Evolutionary conservation across 1,140 invertebrate genomes (phyloP).

Genomic region (Polypedilum pembai): DNA sequence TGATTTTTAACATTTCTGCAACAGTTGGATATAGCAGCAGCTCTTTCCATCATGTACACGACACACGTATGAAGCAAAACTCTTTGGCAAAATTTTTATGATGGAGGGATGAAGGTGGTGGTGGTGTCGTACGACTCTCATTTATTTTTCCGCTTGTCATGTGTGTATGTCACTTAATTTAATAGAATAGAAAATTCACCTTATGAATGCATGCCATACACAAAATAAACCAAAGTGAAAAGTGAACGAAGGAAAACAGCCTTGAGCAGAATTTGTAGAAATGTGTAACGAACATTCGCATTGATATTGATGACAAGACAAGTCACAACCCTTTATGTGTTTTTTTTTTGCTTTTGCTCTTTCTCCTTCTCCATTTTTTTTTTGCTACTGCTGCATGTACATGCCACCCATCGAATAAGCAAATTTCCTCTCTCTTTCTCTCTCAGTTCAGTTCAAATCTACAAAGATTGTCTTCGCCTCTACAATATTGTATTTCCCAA

Average conservation of each 20-base stretch:
- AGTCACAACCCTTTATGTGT: slow-evolving; percentile 3
- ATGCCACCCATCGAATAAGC: not conserved
- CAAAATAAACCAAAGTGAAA: not conserved
- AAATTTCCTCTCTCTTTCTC: not conserved
- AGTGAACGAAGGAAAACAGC: too few species aligned
- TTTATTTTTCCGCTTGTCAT: not conserved
- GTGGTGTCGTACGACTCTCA: not conserved
- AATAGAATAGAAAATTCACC: slow-evolving; percentile 20
- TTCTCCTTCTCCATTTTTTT: not conserved
- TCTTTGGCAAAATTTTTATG: not conserved
- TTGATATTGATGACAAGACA: slow-evolving; percentile 18
- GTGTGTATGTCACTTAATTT: slow-evolving; percentile 21
- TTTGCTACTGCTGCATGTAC: not conserved
- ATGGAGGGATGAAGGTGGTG: not conserved
- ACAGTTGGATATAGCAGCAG: not conserved
- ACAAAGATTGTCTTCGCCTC: too few species aligned
- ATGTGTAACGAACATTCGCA: not conserved
- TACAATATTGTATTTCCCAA: too few species aligned
- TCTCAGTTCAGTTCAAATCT: too few species aligned
- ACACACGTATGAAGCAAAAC: not conserved
- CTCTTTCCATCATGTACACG: not conserved
- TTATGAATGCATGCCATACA: slow-evolving; percentile 13
- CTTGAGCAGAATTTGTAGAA: too few species aligned
- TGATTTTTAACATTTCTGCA: slow-evolving; percentile 5
- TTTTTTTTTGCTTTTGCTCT: not conserved